Evolutionary conservation across 2,888 invertebrate species (phyloP).

Genomic region (Sussaba pulchella): DNA sequence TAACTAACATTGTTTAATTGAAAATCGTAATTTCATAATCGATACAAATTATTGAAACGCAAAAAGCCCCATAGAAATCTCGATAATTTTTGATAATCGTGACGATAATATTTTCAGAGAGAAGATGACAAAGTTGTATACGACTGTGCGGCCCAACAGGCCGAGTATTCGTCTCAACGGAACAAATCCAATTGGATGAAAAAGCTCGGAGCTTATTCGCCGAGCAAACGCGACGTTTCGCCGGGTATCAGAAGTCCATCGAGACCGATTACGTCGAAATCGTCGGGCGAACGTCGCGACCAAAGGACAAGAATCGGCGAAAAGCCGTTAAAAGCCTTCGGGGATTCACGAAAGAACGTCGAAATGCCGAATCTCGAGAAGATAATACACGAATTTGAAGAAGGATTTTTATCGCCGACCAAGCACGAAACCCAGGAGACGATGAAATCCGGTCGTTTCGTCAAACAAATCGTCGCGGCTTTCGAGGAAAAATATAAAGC

Average conservation of each 20-base stretch:
- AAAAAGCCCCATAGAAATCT: too few species aligned
- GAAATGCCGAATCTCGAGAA: constrained; percentile 70
- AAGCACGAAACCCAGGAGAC: constrained; percentile 42
- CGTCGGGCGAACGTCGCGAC: constrained; percentile 18
- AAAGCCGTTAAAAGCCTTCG: background rate
- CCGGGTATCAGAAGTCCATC: constrained; percentile 34
- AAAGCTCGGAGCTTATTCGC: constrained; percentile 63
- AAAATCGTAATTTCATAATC: too few species aligned
- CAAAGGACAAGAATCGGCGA: constrained; percentile 15
- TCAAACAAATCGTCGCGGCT: constrained; percentile 77
- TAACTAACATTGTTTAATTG: too few species aligned
- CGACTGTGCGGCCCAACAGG: constrained; percentile 10
- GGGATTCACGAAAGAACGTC: constrained; percentile 10
- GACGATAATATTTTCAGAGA: constrained; percentile 15
- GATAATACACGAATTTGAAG: constrained; percentile 75
- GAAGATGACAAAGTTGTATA: constrained; percentile 12
- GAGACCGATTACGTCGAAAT: constrained; percentile 12
- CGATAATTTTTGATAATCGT: too few species aligned
- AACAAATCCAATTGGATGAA: constrained; percentile 65
- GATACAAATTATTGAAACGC: too few species aligned
- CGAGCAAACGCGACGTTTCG: constrained; percentile 45
- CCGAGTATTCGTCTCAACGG: constrained; percentile 42
- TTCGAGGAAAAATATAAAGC: constrained; percentile 75
- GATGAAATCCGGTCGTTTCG: constrained; percentile 72
- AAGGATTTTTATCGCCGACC: constrained; percentile 70